Base-by-base conservation (phyloP, 2,888 invertebrate species). In the Rhagium mordax region DNA sequence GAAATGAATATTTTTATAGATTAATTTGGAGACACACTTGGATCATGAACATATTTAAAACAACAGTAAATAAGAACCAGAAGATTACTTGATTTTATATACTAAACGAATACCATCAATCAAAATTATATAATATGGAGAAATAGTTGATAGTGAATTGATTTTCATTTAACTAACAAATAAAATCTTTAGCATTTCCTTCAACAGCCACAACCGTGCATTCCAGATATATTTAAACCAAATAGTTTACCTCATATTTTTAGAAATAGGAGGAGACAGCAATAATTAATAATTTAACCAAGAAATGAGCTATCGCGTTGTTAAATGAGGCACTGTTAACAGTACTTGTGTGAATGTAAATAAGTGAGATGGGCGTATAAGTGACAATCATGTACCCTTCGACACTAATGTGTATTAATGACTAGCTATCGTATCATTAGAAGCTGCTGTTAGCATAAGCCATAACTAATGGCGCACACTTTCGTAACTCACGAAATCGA, bases 381-480 rank as follows among this genome's bases (percentile, higher is more conserved):
- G 75, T 80, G 80, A 81, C 81, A 81, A 70, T 76, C 76, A 68
- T 64, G 79, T 76, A 79, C 79, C 74, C 79, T 81, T 81, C 81
- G 81, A 81, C 81, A 76, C 79, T 82, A 82, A 83, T 82, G 81
- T 80, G 72, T 80, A 81, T 82, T 83, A 81, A 83, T 81, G 81
- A 81, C 78, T 70, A 47, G 66, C 72, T 75, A 77, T 78, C 78
- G 71, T 64, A 75, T 79, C 80, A 78, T 81, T 81, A 79, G 78
- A 77, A 78, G 70, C 78, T 74, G 79, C 76, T 76, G 76, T 78
- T 78, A 75, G 70, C 75, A 75, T 77, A 76, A 79, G 74, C 78
- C 72, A 73, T 78, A 78, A 79, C 77, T 79, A 79, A 80, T 77
- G 79, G 71, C 62, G 71, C 70, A 59, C 68, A 67, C 70, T 74